Evolutionary conservation across 2,888 invertebrate genomes (phyloP), one percentile per base, ranked within the genome.

Genomic region (Ceriagrion tenellum): DNA sequence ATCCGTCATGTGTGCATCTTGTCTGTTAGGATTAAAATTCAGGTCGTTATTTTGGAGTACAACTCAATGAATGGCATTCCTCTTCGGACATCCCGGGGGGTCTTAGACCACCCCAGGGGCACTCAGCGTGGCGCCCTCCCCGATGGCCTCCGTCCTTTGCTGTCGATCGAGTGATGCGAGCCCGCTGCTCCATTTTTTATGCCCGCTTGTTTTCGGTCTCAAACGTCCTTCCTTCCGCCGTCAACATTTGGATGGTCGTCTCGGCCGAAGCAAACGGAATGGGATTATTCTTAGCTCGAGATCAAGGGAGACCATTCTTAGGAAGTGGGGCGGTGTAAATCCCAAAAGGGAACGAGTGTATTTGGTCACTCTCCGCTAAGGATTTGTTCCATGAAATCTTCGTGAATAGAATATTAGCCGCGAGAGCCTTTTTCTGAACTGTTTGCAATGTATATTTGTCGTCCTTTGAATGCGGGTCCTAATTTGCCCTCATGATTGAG

Each of bases 281-380:
- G 81, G 35, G 35, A 35, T 81, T 81, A 81, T 81, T 81, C 81
- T 81, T 81, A 81, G 59, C 81, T 35, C 30, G 81, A 81, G 81
- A 81, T 81, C 81, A 81, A 81, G 81, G 81, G 81, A 35, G 35
- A 35, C 30, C 30, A 81, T 35, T 35, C 35, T 35, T 81, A 13
- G 23, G 3, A 35, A 0, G 81, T 35, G 81, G 69, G n/a, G 69
- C 81, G 16, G 81, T 35, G 16, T 35, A 59, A 59, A 69, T n/a
- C 69, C 69, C 69, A 23, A 69, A 69, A 69, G 69, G 69, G 69
- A 30, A 30, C n/a, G 30, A 10, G 16, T 30, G 74, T 30, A n/a
- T 74, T 74, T 74, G 74, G 74, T 30, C 74, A 74, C 23, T 74
- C 74, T 30, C 74, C 16, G 30, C 30, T 10, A 10, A 10, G 30